A percentile compares a stretch with the other conserved stretches of the same genome.
Conservation (phyloP, 2,113 vertebrate species). For the Lagopus muta region DNA sequence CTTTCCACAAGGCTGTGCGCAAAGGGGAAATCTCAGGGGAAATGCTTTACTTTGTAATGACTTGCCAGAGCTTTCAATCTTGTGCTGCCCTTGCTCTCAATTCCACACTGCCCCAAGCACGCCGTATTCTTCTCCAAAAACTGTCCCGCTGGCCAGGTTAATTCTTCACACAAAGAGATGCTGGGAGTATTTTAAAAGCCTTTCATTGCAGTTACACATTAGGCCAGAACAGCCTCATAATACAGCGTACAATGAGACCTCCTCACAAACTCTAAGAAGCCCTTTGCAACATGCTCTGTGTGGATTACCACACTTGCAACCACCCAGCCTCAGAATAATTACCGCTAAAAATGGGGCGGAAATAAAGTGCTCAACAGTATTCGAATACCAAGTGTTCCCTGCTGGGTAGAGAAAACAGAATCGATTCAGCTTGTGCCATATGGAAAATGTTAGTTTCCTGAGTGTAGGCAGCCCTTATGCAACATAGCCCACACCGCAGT, state of each 20-base stretch:
- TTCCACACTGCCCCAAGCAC: neutral
- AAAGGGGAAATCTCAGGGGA: constrained; percentile 13
- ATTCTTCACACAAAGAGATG: constrained; percentile 38
- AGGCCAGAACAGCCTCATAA: constrained; percentile 44
- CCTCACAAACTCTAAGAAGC: constrained; percentile 42
- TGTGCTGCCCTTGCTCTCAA: neutral
- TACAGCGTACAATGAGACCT: constrained; percentile 21
- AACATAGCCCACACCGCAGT: constrained; percentile 11
- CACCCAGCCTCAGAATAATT: constrained; percentile 62
- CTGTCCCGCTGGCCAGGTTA: constrained; percentile 43
- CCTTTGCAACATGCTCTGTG: constrained; percentile 35
- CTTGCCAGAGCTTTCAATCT: constrained; percentile 14
- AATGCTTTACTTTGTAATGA: neutral
- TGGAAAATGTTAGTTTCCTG: constrained; percentile 43
- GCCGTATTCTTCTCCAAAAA: neutral
- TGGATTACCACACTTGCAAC: constrained; percentile 53
- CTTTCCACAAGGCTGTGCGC: neutral
- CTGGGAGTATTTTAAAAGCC: constrained; percentile 54
- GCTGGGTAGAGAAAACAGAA: constrained; percentile 49
- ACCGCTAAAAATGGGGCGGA: constrained; percentile 50
- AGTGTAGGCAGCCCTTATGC: constrained; percentile 46
- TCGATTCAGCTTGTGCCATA: constrained; percentile 41
- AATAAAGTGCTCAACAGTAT: constrained; percentile 56
- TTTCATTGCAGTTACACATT: constrained; percentile 49
- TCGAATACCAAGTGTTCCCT: constrained; percentile 40